phyloP scores from a whole-genome alignment of 2,797 vertebrate genomes.

The Acanthurus lineatus region DNA sequence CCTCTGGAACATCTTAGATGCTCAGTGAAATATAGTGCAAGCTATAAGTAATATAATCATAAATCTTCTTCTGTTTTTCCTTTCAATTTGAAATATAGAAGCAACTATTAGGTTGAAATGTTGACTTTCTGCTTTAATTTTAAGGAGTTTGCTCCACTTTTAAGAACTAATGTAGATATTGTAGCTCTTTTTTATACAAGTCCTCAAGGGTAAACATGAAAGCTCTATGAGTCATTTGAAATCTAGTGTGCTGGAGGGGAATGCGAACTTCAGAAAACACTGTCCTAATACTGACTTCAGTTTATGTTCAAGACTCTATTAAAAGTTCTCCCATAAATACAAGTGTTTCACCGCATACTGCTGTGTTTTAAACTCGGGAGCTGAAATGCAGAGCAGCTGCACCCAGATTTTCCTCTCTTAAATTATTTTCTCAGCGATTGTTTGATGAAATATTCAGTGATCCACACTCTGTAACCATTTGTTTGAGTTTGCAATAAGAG shows the following conservation, averaged over 20 bases:
- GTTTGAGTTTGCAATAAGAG: constrained; percentile 1
- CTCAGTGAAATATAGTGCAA: background rate
- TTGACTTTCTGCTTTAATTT: background rate
- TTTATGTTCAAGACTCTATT: background rate
- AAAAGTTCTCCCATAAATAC: background rate
- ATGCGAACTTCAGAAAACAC: background rate
- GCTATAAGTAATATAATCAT: background rate
- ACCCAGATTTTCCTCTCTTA: constrained; percentile 34
- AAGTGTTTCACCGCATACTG: background rate
- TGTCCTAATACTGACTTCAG: background rate
- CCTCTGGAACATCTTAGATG: background rate
- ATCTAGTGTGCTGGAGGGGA: background rate
- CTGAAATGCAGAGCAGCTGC: constrained; percentile 32
- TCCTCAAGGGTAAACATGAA: background rate
- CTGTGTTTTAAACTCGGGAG: constrained; percentile 1
- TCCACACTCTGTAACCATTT: constrained; percentile 44
- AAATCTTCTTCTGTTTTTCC: constrained; percentile 6
- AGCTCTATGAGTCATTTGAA: background rate
- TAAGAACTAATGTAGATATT: constrained; percentile 1
- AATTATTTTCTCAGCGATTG: constrained; percentile 60
- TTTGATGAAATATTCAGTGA: constrained; percentile 64
- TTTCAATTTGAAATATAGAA: background rate
- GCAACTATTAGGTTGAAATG: background rate
- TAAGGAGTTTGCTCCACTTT: background rate
- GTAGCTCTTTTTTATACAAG: background rate